Percentiles rank a stretch among this genome's conserved stretches.
Evolutionary conservation across 2,888 invertebrate genomes (phyloP).

Genomic region (Megaustenia siamemsis): DNA sequence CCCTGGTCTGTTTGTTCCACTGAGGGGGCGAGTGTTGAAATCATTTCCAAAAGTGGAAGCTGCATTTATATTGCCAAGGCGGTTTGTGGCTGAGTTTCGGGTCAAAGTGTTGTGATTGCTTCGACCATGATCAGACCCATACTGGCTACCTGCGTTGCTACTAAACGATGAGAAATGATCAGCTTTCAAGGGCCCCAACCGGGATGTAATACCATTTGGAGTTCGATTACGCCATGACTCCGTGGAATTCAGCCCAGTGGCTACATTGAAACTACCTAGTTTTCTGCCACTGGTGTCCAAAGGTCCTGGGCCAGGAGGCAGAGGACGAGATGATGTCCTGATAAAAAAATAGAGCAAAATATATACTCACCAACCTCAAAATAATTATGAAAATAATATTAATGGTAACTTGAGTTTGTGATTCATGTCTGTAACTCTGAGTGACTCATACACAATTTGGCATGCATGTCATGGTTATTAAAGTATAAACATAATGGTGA

Average conservation of each 20-base stretch:
- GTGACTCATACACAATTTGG: too few relatives aligned
- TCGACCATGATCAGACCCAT: conserved; percentile 8
- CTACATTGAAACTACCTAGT: conserved; percentile 53
- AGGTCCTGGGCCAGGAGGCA: conserved; percentile 71
- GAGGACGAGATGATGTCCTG: conserved; percentile 55
- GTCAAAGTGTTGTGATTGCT: conserved; percentile 1
- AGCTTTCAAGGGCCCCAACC: conserved; percentile 65
- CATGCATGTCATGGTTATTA: too few relatives aligned
- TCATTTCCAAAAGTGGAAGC: conserved; percentile 5
- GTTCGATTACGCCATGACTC: conserved; percentile 43
- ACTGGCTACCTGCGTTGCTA: neutral
- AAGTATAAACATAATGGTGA: too few relatives aligned
- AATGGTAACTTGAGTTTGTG: too few relatives aligned
- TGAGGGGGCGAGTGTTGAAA: conserved; percentile 16
- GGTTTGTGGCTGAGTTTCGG: neutral
- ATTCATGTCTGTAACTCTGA: too few relatives aligned
- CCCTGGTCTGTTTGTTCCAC: conserved; percentile 9
- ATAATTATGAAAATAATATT: neutral
- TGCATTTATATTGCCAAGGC: conserved; percentile 5
- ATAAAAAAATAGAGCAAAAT: neutral
- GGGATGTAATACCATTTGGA: conserved; percentile 48
- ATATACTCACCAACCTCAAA: neutral
- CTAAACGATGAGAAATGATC: conserved; percentile 58
- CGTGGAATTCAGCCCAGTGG: neutral
- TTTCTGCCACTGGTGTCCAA: conserved; percentile 66